Conservation (phyloP, 2,888 invertebrate species). For the Aspidiotus rigidus region DNA sequence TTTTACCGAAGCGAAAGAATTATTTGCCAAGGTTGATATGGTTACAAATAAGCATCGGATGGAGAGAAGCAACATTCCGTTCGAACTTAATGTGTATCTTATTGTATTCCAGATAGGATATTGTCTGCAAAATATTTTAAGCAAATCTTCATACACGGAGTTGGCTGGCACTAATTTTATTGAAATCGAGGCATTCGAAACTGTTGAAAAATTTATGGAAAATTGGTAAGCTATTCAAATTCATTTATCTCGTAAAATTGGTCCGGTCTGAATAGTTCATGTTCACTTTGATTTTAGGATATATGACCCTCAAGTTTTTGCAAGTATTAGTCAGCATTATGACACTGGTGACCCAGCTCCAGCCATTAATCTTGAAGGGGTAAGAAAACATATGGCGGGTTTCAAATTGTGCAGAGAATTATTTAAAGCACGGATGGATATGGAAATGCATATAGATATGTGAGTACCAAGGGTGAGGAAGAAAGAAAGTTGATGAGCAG, state of each 20-base stretch:
- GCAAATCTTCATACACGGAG: conserved; percentile 70
- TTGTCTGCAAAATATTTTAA: conserved; percentile 73
- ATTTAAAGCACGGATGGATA: conserved; percentile 69
- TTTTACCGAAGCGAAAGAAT: conserved; percentile 61
- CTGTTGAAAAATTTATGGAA: conserved; percentile 71
- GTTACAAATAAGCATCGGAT: not conserved
- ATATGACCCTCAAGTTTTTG: conserved; percentile 53
- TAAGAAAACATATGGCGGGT: conserved; percentile 66
- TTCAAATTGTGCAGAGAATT: conserved; percentile 70
- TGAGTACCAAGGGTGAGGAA: conserved; percentile 41
- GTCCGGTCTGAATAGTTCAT: not conserved
- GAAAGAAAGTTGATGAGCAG: too few relatives aligned
- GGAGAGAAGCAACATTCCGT: not conserved
- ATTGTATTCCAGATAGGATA: conserved; percentile 62
- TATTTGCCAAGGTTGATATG: conserved; percentile 60
- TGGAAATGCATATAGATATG: conserved; percentile 42
- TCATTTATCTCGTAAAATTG: not conserved
- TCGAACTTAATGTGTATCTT: not conserved
- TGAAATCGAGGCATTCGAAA: conserved; percentile 87
- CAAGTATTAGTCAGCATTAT: conserved; percentile 62
- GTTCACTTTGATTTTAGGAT: conserved; percentile 43
- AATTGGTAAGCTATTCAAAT: conserved; percentile 50
- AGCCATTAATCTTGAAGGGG: conserved; percentile 53
- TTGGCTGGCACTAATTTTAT: conserved; percentile 75
- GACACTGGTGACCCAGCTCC: conserved; percentile 63